Conservation (phyloP, 2,113 vertebrate genomes). For the Pan troglodytes region DNA sequence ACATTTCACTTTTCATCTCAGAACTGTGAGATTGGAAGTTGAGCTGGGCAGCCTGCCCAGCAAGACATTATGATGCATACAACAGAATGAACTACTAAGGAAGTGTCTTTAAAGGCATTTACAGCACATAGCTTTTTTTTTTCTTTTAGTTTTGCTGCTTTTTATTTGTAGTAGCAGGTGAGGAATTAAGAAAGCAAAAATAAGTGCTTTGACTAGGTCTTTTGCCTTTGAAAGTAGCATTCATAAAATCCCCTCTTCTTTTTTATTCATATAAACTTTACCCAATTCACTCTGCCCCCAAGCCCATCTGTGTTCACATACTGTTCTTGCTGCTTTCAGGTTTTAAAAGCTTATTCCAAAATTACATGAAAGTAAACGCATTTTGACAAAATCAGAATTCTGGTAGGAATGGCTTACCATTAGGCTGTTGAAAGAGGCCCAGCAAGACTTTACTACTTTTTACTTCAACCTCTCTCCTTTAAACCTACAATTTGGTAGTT, state of each 20-base stretch:
- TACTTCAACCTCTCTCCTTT: neutral
- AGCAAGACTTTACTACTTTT: neutral
- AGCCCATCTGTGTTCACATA: slow-evolving; percentile 22
- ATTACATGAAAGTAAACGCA: slow-evolving; percentile 56
- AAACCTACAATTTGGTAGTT: neutral
- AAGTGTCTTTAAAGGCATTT: neutral
- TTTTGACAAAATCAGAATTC: slow-evolving; percentile 62
- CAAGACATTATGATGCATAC: neutral
- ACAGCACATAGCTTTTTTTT: neutral
- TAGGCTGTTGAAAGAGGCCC: neutral
- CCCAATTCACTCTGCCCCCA: neutral
- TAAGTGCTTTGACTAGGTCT: neutral
- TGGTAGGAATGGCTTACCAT: slow-evolving; percentile 36
- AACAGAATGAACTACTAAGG: neutral
- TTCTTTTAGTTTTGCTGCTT: neutral
- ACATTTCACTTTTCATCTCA: neutral
- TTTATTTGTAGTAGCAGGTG: neutral
- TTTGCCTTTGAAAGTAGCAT: slow-evolving; percentile 15
- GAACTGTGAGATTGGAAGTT: neutral
- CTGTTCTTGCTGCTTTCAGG: neutral
- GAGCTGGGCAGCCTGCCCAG: neutral
- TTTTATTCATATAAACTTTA: neutral
- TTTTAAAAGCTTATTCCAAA: slow-evolving; percentile 62
- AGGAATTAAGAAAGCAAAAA: slow-evolving; percentile 13
- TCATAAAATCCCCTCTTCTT: slow-evolving; percentile 8